These are phyloP conservation scores for Dioctria rufipes DNA, from an alignment of 2,888 invertebrate species.

Conservation along the genomic window DNA sequence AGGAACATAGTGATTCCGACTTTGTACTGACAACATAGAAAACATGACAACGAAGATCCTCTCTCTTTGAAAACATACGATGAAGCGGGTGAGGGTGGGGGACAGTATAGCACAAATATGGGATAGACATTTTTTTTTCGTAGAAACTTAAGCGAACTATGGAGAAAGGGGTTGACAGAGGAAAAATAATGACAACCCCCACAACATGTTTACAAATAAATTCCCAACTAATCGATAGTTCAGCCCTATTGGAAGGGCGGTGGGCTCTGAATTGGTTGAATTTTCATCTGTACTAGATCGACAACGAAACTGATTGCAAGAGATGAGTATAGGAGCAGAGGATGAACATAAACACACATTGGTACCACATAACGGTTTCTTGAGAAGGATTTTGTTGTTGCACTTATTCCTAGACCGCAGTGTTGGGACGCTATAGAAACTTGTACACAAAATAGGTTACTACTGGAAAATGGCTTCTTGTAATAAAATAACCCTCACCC, in stretches of 20 bases:
- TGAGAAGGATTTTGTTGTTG: too few relatives aligned
- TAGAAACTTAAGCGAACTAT: neutral
- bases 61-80: neutral
- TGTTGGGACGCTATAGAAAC: too few relatives aligned
- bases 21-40: conserved; percentile 35
- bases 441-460: neutral
- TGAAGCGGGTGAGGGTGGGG: neutral
- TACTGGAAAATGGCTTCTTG: conserved; percentile 11
- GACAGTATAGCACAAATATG: neutral
- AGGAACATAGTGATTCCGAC: conserved; percentile 30
- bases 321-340: neutral
- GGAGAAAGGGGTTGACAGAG: too few relatives aligned
- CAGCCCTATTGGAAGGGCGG: conserved; percentile 18
- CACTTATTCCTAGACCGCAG: too few relatives aligned
- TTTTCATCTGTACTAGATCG: neutral
- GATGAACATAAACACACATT: too few relatives aligned
- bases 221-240: conserved; percentile 44
- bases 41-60: conserved; percentile 30
- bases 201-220: conserved; percentile 40
- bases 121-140: conserved; percentile 3
- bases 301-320: conserved; percentile 4
- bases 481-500: neutral
- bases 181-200: neutral
- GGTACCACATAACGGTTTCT: too few relatives aligned
- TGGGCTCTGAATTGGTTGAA: conserved; percentile 16